Percentiles rank a stretch among this genome's conserved stretches.
These are phyloP conservation scores for Ashinkailepas kermadecensis DNA, from an alignment of 2,888 invertebrate genomes.

Conservation along the genomic window DNA sequence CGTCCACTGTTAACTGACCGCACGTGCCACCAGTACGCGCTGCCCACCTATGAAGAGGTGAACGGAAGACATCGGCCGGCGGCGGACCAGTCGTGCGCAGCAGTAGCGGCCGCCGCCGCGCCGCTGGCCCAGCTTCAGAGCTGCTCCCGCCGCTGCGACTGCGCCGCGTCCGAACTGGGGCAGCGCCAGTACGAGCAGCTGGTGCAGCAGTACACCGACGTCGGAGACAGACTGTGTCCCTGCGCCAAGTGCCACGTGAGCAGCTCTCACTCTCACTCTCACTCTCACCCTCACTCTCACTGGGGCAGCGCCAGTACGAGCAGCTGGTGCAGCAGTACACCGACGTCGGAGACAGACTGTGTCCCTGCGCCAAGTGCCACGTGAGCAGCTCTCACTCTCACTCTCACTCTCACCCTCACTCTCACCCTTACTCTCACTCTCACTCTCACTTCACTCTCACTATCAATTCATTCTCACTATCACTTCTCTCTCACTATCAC, in stretches of 20 bases:
- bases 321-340: not conserved
- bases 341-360: not conserved
- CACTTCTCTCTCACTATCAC: too few relatives aligned
- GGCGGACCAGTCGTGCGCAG: not conserved
- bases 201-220: not conserved
- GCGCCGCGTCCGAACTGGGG: not conserved
- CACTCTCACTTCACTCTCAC: too few relatives aligned
- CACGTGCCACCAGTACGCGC: not conserved
- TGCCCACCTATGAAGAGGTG: not conserved
- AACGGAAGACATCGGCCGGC: not conserved
- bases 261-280: too few relatives aligned
- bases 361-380: conserved; percentile 2
- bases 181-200: not conserved
- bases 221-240: not conserved
- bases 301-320: not conserved
- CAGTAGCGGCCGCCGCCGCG: not conserved
- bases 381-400: not conserved
- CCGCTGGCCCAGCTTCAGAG: not conserved
- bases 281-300: too few relatives aligned
- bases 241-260: conserved; percentile 6
- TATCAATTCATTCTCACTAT: too few relatives aligned
- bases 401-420: too few relatives aligned
- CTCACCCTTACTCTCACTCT: too few relatives aligned
- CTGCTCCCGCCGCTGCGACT: not conserved
- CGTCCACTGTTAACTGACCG: not conserved